Conservation (phyloP, 2,113 vertebrate species). For the Sylvia atricapilla region DNA sequence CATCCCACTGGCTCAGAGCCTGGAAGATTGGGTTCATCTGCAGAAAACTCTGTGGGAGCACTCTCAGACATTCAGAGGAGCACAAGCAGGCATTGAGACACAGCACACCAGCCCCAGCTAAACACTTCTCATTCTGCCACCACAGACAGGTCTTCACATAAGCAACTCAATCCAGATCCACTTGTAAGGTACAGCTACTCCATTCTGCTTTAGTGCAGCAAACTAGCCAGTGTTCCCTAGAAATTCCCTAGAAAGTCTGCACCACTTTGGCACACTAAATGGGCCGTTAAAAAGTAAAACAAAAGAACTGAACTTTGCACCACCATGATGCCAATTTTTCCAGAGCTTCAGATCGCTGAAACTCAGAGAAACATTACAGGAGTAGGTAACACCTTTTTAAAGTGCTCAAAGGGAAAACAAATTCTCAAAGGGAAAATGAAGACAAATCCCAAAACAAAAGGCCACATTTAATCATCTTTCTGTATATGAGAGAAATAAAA, state of each 20-base stretch:
- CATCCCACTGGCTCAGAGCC: background rate
- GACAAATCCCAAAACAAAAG: background rate
- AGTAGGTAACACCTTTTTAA: background rate
- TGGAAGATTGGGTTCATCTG: background rate
- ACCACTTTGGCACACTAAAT: background rate
- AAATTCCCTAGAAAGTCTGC: background rate
- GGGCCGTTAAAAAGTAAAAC: background rate
- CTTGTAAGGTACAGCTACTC: background rate
- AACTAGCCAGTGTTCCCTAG: background rate
- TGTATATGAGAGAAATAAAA: background rate
- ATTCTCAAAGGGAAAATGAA: background rate
- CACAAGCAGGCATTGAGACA: background rate
- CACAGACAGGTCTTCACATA: background rate
- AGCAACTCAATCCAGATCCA: background rate
- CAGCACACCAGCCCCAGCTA: background rate
- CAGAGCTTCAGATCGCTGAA: background rate
- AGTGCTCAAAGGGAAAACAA: background rate
- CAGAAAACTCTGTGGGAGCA: background rate
- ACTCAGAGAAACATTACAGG: background rate
- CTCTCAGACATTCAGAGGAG: background rate
- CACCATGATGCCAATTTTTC: background rate
- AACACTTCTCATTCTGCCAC: background rate
- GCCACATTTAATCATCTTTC: background rate
- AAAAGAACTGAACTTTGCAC: background rate
- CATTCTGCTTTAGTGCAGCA: background rate